phyloP scores from a whole-genome alignment of 2,113 vertebrate genomes.

The Apodemus speciosus region DNA sequence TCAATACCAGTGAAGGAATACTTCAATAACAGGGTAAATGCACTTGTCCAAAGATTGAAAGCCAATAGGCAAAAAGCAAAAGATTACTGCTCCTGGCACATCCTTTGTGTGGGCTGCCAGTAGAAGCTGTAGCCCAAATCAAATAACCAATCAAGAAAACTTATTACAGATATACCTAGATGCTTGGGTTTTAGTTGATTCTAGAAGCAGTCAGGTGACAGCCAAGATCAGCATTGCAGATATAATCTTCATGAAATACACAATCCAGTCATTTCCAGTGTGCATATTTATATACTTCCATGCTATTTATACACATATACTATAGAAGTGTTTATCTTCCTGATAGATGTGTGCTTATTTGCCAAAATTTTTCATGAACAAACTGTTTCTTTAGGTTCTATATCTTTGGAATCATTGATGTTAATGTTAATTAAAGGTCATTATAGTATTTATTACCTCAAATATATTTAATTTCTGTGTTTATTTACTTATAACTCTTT shows the following conservation, averaged over 20 bases:
- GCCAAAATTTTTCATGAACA: neutral
- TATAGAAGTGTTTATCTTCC: too few relatives aligned
- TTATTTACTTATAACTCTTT: neutral
- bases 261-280: neutral
- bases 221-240: neutral
- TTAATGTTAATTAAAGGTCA: neutral
- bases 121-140: neutral
- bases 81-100: neutral
- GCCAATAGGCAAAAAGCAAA: neutral
- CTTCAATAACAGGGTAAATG: neutral
- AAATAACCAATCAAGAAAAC: neutral
- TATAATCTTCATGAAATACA: neutral
- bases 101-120: neutral
- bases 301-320: too few relatives aligned
- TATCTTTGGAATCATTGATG: neutral
- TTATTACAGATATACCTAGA: neutral
- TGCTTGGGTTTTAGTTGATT: neutral
- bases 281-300: neutral
- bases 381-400: neutral
- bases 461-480: neutral
- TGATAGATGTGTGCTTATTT: neutral
- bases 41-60: neutral
- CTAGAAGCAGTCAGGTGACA: neutral
- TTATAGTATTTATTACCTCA: neutral
- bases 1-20: neutral